Conservation (phyloP, 2,113 vertebrate species). For the Boulengeromyrus knoepffleri region DNA sequence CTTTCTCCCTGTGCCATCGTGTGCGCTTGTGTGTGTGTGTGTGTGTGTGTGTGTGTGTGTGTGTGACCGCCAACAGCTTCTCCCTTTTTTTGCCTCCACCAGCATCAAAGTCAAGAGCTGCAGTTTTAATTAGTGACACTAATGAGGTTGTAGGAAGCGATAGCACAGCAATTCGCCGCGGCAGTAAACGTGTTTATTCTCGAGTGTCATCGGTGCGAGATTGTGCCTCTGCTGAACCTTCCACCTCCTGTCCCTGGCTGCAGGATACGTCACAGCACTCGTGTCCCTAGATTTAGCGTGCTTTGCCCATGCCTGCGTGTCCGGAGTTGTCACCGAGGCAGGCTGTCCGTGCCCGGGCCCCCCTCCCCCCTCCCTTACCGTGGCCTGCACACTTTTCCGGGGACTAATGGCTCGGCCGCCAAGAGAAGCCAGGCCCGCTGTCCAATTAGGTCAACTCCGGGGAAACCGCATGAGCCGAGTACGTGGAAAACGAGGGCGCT, state of each 20-base stretch:
- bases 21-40: constrained; percentile 1
- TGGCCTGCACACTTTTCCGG: neutral
- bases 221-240: neutral
- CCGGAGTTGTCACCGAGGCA: neutral
- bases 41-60: neutral
- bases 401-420: neutral
- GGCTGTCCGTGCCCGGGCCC: neutral
- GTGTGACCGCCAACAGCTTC: neutral
- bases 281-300: neutral
- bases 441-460: constrained; percentile 8
- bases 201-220: constrained; percentile 78
- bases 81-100: constrained; percentile 62
- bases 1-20: neutral
- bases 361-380: neutral
- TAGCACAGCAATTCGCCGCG: constrained; percentile 77
- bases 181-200: constrained; percentile 90
- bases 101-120: constrained; percentile 88
- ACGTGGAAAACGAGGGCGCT: neutral
- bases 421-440: neutral
- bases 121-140: constrained; percentile 93
- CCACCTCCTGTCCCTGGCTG: neutral
- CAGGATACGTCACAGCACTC: neutral
- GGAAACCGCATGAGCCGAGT: neutral
- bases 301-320: neutral
- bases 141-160: constrained; percentile 88